These are phyloP conservation scores for Atta cephalotes DNA, from an alignment of 1,140 invertebrate genomes.

Conservation along the genomic window DNA sequence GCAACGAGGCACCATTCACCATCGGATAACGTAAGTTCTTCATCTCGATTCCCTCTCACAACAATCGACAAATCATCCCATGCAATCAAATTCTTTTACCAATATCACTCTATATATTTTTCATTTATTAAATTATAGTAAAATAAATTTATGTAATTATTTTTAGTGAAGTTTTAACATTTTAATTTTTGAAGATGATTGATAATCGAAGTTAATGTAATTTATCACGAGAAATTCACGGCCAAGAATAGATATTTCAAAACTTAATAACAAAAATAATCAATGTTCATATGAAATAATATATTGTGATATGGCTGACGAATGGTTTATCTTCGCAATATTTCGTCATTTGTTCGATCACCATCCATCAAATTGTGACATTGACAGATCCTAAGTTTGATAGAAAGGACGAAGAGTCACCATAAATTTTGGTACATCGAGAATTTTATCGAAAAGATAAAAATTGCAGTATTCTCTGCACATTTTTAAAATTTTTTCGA, in stretches of 20 bases:
- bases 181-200: constrained; percentile 28
- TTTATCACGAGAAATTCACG: constrained; percentile 6
- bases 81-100: neutral
- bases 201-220: constrained; percentile 23
- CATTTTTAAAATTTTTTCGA: neutral
- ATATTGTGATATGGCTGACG: constrained; percentile 39
- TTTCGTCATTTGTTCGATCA: constrained; percentile 64
- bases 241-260: neutral
- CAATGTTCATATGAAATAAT: constrained; percentile 51
- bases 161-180: neutral
- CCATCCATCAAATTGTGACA: constrained; percentile 60
- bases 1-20: constrained; percentile 17
- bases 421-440: constrained; percentile 50
- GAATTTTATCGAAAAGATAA: constrained; percentile 44
- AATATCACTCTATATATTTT: neutral
- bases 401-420: constrained; percentile 48
- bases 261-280: constrained; percentile 42
- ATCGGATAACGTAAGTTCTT: constrained; percentile 62
- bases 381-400: constrained; percentile 62
- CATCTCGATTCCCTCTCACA: constrained; percentile 16
- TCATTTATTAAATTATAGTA: neutral
- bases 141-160: constrained; percentile 9
- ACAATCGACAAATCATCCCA: neutral
- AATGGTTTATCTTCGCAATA: constrained; percentile 58
- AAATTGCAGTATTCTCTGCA: constrained; percentile 35